phyloP scores from a whole-genome alignment of 1,140 invertebrate species.

The Pinna nobilis region DNA sequence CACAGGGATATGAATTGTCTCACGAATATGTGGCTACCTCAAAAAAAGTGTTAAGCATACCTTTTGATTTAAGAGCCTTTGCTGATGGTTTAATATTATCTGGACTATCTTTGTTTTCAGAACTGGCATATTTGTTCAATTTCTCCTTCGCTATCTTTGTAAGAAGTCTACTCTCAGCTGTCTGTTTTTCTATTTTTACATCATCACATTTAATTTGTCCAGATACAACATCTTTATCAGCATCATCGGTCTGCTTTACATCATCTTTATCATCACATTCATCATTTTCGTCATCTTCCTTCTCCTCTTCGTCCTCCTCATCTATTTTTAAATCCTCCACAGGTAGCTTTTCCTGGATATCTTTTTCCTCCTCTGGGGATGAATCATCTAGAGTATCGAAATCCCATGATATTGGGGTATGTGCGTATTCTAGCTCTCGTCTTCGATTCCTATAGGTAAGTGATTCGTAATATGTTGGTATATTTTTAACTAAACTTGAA shows the following conservation, averaged over 20 bases:
- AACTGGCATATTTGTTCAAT: conserved; percentile 38
- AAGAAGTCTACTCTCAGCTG: conserved; percentile 11
- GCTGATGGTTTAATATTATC: not conserved
- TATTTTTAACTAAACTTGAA: conserved; percentile 18
- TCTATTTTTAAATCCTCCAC: conserved; percentile 9
- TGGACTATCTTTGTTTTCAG: conserved; percentile 34
- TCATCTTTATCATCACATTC: not conserved
- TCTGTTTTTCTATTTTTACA: conserved; percentile 9
- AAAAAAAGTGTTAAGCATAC: not conserved
- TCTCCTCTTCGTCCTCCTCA: not conserved
- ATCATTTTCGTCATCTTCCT: not conserved
- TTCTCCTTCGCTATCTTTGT: conserved; percentile 35
- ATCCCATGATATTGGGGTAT: conserved; percentile 27
- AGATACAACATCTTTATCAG: not conserved
- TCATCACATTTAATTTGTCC: not conserved
- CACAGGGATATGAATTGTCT: no score
- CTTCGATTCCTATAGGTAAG: conserved; percentile 23
- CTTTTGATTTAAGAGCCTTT: conserved; percentile 4
- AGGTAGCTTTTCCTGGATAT: not conserved
- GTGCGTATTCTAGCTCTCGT: conserved; percentile 21
- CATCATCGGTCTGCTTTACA: not conserved
- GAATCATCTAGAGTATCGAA: not conserved
- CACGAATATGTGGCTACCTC: no score
- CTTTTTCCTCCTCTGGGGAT: conserved; percentile 1
- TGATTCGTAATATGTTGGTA: conserved; percentile 32